Conservation (phyloP, 2,113 vertebrate genomes). For the Lampris megalopsis region DNA sequence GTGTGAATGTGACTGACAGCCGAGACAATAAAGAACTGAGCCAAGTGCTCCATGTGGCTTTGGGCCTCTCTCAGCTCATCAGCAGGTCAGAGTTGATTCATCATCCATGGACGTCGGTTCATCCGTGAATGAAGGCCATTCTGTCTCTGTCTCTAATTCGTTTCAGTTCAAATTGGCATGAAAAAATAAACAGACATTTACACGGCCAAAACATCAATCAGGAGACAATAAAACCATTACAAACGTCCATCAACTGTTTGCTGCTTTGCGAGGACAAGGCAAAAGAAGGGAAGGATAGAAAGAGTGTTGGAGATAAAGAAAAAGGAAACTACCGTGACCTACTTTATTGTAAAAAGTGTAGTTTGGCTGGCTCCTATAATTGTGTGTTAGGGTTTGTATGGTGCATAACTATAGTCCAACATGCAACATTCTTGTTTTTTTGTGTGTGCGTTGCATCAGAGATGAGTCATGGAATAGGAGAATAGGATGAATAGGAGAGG, state of each 20-base stretch:
- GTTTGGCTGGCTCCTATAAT: not conserved
- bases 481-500: no score
- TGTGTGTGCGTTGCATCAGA: not conserved
- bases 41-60: slow-evolving; percentile 38
- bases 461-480: no score
- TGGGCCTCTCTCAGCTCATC: slow-evolving; percentile 33
- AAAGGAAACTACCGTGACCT: slow-evolving; percentile 27
- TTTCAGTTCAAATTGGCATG: slow-evolving; percentile 30
- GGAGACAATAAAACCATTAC: slow-evolving; percentile 50
- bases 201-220: slow-evolving; percentile 48
- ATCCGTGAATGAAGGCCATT: not conserved
- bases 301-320: not conserved
- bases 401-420: no score
- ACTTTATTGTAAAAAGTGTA: slow-evolving; percentile 36
- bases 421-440: not conserved
- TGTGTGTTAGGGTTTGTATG: not conserved
- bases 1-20: slow-evolving; percentile 35
- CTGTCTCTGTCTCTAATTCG: slow-evolving; percentile 8
- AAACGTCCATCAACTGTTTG: slow-evolving; percentile 48
- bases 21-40: slow-evolving; percentile 35
- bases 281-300: not conserved
- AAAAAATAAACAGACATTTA: slow-evolving; percentile 11
- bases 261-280: not conserved
- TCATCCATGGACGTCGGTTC: slow-evolving; percentile 30
- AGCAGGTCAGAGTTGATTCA: slow-evolving; percentile 55